Conservation (phyloP, 1,140 invertebrate species). For the Ceratosolen solmsi region DNA sequence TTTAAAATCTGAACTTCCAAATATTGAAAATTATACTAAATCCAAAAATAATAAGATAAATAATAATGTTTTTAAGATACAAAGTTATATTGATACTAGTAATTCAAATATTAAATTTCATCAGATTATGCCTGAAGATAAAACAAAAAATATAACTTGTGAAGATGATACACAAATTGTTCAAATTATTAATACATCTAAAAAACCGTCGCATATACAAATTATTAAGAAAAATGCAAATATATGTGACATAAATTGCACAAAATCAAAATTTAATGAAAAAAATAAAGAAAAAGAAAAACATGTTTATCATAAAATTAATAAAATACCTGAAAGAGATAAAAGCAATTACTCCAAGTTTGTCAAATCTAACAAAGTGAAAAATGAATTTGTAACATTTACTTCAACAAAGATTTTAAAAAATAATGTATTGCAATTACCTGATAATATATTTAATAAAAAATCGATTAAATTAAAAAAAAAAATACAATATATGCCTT, state of each 20-base stretch:
- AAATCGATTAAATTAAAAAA: no score
- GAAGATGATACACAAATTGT: slow-evolving; percentile 21
- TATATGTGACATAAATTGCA: neutral
- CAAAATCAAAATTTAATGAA: slow-evolving; percentile 9
- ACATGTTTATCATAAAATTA: no score
- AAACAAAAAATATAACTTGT: neutral
- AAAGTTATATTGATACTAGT: neutral
- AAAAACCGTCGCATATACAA: neutral
- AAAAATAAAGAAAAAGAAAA: neutral
- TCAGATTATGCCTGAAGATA: no score
- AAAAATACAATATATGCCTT: no score
- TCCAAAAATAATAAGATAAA: neutral
- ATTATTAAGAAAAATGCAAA: neutral
- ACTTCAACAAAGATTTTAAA: slow-evolving; percentile 30
- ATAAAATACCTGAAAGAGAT: slow-evolving; percentile 3
- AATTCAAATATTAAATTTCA: no score
- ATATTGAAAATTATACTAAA: neutral
- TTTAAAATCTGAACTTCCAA: neutral
- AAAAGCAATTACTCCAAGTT: slow-evolving; percentile 20
- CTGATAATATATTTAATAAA: neutral
- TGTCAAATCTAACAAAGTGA: neutral
- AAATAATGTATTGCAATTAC: slow-evolving; percentile 6
- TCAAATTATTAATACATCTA: neutral
- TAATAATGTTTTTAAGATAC: neutral
- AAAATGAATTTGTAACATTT: slow-evolving; percentile 13